phyloP scores from a whole-genome alignment of 2,888 invertebrate genomes.

The Ommatoiulus sabulosus region DNA sequence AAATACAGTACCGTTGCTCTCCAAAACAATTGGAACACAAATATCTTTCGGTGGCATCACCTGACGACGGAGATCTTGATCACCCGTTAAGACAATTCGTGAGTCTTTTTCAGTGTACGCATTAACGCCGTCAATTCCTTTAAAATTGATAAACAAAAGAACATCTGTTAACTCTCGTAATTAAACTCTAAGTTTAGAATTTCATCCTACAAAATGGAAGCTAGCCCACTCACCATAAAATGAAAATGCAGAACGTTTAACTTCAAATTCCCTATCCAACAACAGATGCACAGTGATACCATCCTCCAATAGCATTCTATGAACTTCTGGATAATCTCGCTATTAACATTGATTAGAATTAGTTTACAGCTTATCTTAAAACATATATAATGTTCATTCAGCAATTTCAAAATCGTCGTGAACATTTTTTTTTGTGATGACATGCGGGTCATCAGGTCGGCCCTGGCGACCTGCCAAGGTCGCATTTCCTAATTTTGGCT shows the following conservation, averaged over 20 bases:
- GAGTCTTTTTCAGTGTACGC: conserved; percentile 86
- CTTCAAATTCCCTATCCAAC: conserved; percentile 83
- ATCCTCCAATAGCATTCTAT: conserved; percentile 84
- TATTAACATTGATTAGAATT: conserved; percentile 57
- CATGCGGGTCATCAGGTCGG: too few relatives aligned
- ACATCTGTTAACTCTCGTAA: background rate
- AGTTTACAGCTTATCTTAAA: background rate
- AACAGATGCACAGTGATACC: conserved; percentile 84
- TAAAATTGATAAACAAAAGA: conserved; percentile 59
- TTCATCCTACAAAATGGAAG: background rate
- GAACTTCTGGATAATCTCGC: conserved; percentile 81
- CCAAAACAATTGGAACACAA: conserved; percentile 84
- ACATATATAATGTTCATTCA: too few relatives aligned
- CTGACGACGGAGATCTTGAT: conserved; percentile 78
- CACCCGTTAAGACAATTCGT: conserved; percentile 74
- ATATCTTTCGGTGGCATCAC: conserved; percentile 81
- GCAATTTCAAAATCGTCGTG: too few relatives aligned
- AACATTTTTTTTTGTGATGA: too few relatives aligned
- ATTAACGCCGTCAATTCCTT: conserved; percentile 79
- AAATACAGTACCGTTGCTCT: conserved; percentile 83
- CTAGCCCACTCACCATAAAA: conserved; percentile 77
- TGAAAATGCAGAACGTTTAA: conserved; percentile 70
- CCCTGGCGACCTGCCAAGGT: too few relatives aligned
- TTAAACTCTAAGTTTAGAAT: background rate
- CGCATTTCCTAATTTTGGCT: too few relatives aligned